A percentile compares a stretch with the other conserved stretches of the same genome.
Conservation (phyloP, 2,113 vertebrate species). For the Dipodomys stephensi region DNA sequence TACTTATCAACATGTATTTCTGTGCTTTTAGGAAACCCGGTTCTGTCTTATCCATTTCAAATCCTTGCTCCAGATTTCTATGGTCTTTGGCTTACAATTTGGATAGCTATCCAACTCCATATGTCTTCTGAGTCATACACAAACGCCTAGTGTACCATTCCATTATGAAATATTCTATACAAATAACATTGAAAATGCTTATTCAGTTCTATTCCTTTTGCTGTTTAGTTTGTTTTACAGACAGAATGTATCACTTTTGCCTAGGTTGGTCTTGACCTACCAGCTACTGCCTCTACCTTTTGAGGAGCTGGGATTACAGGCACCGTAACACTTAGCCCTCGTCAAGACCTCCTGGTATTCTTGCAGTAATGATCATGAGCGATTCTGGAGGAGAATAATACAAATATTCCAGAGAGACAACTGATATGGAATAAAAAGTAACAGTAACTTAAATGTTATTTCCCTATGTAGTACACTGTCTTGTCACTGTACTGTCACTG, state of each 20-base stretch:
- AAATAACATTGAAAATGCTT: slow-evolving; percentile 6
- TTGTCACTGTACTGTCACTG: not conserved
- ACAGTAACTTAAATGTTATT: not conserved
- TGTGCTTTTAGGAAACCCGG: not conserved
- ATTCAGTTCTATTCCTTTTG: not conserved
- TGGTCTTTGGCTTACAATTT: not conserved
- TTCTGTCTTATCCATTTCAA: not conserved
- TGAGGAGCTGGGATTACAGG: too few relatives aligned
- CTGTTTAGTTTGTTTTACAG: too few relatives aligned
- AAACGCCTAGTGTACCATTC: not conserved
- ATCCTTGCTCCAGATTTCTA: not conserved
- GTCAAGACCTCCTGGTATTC: not conserved
- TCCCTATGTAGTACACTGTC: rapidly evolving
- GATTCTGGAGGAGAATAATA: not conserved
- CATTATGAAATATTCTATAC: not conserved
- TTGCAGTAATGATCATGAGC: slow-evolving; percentile 37
- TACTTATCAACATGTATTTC: not conserved
- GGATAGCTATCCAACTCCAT: not conserved
- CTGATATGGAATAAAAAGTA: not conserved
- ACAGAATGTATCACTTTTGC: too few relatives aligned
- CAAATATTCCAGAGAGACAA: not conserved
- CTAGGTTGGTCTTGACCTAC: too few relatives aligned
- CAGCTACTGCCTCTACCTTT: too few relatives aligned
- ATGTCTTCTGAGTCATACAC: not conserved
- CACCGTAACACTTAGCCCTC: too few relatives aligned